These are phyloP conservation scores for Folsomia manolachei DNA, from an alignment of 2,888 invertebrate genomes.

Conservation along the genomic window DNA sequence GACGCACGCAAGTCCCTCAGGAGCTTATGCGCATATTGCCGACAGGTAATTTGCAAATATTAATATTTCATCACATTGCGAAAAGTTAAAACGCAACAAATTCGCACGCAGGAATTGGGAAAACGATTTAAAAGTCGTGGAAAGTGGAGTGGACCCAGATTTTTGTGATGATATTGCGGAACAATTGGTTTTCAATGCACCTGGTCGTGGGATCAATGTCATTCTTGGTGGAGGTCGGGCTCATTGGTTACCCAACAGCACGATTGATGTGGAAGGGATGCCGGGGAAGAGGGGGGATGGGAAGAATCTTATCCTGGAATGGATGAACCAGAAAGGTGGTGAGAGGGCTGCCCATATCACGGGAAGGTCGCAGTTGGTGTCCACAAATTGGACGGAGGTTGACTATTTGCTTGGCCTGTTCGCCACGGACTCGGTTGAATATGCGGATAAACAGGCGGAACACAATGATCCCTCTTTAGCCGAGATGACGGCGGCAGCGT, in stretches of 20 bases:
- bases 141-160: slow-evolving; percentile 48
- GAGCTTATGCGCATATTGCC: slow-evolving; percentile 55
- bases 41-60: too few relatives aligned
- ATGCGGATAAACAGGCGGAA: slow-evolving; percentile 26
- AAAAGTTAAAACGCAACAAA: too few relatives aligned
- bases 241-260: slow-evolving; percentile 50
- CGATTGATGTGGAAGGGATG: slow-evolving; percentile 10
- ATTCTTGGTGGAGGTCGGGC: slow-evolving; percentile 52
- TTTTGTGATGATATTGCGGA: slow-evolving; percentile 78
- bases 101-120: slow-evolving; percentile 87
- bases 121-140: slow-evolving; percentile 65
- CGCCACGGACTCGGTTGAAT: slow-evolving; percentile 32
- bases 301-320: slow-evolving; percentile 65
- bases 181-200: slow-evolving; percentile 73
- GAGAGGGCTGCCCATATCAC: slow-evolving; percentile 59
- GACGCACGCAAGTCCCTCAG: slow-evolving; percentile 46
- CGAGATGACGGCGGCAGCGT: slow-evolving; percentile 76
- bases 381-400: slow-evolving; percentile 56
- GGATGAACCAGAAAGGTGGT: slow-evolving; percentile 56
- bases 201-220: slow-evolving; percentile 72
- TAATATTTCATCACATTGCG: too few relatives aligned
- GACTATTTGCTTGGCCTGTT: slow-evolving; percentile 67
- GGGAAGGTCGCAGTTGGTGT: slow-evolving; percentile 60
- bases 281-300: slow-evolving; percentile 62
- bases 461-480: slow-evolving; percentile 64